Conservation (phyloP, 2,797 vertebrate species). For the Synanceia verrucosa region DNA sequence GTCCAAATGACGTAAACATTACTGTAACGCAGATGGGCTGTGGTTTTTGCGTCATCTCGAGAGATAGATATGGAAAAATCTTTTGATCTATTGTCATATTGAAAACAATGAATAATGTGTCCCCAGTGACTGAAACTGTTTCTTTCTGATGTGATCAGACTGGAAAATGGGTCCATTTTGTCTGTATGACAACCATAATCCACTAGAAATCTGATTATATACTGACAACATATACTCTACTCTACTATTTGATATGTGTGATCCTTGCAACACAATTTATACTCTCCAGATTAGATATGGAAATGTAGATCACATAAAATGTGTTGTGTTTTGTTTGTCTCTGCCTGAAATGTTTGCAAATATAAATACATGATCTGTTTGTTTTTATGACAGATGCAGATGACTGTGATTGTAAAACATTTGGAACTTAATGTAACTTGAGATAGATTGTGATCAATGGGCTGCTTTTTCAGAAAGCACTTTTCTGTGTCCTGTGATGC, state of each 20-base stretch:
- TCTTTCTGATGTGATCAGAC: conserved; percentile 19
- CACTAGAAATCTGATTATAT: not conserved
- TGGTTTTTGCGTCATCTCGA: too few relatives aligned
- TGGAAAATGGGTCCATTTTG: conserved; percentile 19
- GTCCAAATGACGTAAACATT: not conserved
- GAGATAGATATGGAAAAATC: too few relatives aligned
- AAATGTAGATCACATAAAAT: not conserved
- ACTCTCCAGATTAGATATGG: not conserved
- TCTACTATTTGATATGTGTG: not conserved
- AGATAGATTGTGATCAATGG: conserved; percentile 22
- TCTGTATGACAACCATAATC: not conserved
- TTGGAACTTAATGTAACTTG: conserved; percentile 7
- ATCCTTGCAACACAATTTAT: not conserved
- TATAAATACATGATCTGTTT: not conserved
- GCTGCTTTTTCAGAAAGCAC: conserved; percentile 27
- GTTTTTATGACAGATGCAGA: conserved; percentile 2
- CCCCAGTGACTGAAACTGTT: conserved; percentile 16
- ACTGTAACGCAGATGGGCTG: too few relatives aligned
- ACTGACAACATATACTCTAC: not conserved
- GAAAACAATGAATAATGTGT: conserved; percentile 30
- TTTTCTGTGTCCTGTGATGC: conserved; percentile 28
- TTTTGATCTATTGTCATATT: too few relatives aligned
- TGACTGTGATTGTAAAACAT: conserved; percentile 1
- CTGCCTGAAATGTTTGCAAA: not conserved
- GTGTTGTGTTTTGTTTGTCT: not conserved